Percentiles rank a stretch among this genome's conserved stretches.
phyloP scores from a whole-genome alignment of 2,797 vertebrate species.

The Etheostoma nigrum region DNA sequence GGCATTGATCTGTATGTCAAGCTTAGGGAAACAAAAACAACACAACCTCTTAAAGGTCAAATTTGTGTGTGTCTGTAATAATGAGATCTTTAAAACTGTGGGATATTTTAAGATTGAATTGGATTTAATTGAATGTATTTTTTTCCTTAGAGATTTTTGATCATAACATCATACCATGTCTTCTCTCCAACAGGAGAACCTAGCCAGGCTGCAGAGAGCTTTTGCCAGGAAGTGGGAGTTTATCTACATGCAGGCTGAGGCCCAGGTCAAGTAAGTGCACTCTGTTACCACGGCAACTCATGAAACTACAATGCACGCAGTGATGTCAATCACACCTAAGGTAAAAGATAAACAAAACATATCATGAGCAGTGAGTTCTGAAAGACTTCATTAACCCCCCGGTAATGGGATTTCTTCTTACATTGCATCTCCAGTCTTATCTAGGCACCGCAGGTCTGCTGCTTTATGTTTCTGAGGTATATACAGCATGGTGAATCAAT shows the following conservation, averaged over 20 bases:
- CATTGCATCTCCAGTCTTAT: neutral
- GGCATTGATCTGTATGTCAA: constrained; percentile 49
- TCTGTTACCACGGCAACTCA: constrained; percentile 69
- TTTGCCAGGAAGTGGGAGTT: constrained; percentile 99
- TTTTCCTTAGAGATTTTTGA: neutral
- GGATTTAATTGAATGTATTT: neutral
- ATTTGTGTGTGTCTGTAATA: constrained; percentile 1
- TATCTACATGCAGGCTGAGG: constrained; percentile 99
- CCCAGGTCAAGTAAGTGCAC: constrained; percentile 98
- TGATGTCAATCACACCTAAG: constrained; percentile 42
- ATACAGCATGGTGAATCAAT: neutral
- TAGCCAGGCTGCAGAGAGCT: constrained; percentile 96
- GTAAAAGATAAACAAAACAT: constrained; percentile 21
- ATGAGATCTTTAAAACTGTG: constrained; percentile 1
- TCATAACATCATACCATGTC: neutral
- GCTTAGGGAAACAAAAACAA: constrained; percentile 23
- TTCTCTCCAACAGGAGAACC: constrained; percentile 89
- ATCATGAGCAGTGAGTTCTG: neutral
- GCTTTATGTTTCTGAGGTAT: constrained; percentile 9
- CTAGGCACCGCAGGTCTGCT: neutral
- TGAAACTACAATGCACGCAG: constrained; percentile 28
- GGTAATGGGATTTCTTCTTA: constrained; percentile 11
- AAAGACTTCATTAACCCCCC: constrained; percentile 27
- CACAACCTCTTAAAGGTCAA: constrained; percentile 39
- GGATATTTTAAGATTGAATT: neutral